These are phyloP conservation scores for Macaria notata DNA, from an alignment of 2,888 invertebrate genomes.

Conservation along the genomic window DNA sequence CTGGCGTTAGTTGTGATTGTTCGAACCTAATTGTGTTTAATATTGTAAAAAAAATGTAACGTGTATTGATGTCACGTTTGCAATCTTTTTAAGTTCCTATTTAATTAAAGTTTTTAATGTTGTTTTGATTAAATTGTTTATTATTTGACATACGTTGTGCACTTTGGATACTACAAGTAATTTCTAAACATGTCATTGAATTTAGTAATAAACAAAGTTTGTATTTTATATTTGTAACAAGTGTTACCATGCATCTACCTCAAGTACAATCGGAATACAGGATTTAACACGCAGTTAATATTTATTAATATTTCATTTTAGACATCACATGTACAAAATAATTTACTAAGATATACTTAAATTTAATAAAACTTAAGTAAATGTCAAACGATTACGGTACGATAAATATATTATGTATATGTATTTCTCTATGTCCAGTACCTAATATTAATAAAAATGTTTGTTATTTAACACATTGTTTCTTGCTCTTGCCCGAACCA, in stretches of 20 bases:
- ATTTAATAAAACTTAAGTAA: slow-evolving; percentile 37
- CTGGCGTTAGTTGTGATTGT: not conserved
- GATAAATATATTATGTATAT: slow-evolving; percentile 68
- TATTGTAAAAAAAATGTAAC: not conserved
- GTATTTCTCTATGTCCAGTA: slow-evolving; percentile 81
- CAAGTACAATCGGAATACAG: slow-evolving; percentile 59
- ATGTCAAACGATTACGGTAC: slow-evolving; percentile 70
- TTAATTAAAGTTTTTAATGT: slow-evolving; percentile 56
- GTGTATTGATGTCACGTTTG: slow-evolving; percentile 38
- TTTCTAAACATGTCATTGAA: not conserved
- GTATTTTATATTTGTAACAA: not conserved
- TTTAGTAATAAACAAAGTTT: not conserved
- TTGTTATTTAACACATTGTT: slow-evolving; percentile 67
- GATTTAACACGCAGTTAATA: slow-evolving; percentile 45
- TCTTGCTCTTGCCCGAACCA: slow-evolving; percentile 1
- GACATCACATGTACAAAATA: slow-evolving; percentile 68
- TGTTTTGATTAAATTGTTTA: slow-evolving; percentile 59
- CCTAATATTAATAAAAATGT: slow-evolving; percentile 79
- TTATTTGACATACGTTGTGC: slow-evolving; percentile 53
- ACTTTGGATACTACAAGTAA: slow-evolving; percentile 37
- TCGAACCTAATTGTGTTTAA: not conserved
- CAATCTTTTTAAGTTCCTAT: slow-evolving; percentile 80
- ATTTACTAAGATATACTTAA: slow-evolving; percentile 57
- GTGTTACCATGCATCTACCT: slow-evolving; percentile 56
- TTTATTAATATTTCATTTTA: slow-evolving; percentile 45